Percentiles rank a stretch among this genome's conserved stretches.
phyloP scores from a whole-genome alignment of 1,140 invertebrate genomes.

The Pristionchus pacificus region DNA sequence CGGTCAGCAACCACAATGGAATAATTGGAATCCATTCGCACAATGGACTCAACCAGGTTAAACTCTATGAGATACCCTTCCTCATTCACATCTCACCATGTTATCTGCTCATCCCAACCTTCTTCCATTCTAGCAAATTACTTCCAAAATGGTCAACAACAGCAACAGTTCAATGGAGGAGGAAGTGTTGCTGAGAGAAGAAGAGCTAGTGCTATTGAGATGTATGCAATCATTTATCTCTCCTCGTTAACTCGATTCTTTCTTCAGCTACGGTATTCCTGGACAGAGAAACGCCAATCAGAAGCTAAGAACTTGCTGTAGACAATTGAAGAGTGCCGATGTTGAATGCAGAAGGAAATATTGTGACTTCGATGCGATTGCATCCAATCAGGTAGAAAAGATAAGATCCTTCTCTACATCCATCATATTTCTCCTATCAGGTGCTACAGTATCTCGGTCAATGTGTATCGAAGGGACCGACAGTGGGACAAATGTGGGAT shows the following conservation, averaged over 20 bases:
- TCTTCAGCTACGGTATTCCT: slow-evolving; percentile 28
- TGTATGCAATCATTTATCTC: no score
- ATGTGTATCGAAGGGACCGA: slow-evolving; percentile 38
- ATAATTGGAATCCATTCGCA: background rate
- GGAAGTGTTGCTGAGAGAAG: no score
- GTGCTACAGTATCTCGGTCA: slow-evolving; percentile 43
- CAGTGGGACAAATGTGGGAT: slow-evolving; percentile 39
- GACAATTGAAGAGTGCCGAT: slow-evolving; percentile 47
- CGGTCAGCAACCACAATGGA: background rate
- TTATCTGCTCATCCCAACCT: background rate
- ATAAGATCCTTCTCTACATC: background rate
- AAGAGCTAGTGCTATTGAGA: background rate
- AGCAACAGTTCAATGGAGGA: no score
- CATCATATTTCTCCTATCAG: slow-evolving; percentile 23
- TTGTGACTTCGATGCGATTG: slow-evolving; percentile 51
- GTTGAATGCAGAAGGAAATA: slow-evolving; percentile 50
- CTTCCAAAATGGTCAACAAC: no score
- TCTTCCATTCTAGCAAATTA: no score
- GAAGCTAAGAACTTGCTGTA: slow-evolving; percentile 49
- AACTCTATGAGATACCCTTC: no score
- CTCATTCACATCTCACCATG: background rate
- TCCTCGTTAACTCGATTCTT: no score
- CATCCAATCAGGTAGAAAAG: slow-evolving; percentile 44
- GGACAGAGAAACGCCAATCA: slow-evolving; percentile 41
- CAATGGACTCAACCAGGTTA: background rate